phyloP scores from a whole-genome alignment of 2,888 invertebrate genomes.

The Bellardia pandia region DNA sequence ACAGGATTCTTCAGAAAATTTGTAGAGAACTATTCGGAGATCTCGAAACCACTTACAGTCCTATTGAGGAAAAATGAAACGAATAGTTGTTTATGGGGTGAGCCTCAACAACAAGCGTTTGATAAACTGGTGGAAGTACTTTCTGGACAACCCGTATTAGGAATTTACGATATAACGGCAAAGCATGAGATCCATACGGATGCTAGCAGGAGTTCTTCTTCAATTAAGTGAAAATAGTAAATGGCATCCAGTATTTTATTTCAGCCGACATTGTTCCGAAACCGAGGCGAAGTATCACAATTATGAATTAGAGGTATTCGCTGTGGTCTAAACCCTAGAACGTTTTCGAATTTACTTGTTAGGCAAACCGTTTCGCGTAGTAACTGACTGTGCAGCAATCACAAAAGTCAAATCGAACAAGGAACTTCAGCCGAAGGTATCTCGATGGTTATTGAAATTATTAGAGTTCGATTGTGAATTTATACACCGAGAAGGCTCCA shows the following conservation, averaged over 20 bases:
- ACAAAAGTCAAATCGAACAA: no score
- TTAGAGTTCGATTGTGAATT: no score
- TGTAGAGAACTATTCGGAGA: slow-evolving; percentile 62
- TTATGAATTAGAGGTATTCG: no score
- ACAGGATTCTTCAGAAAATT: slow-evolving; percentile 71
- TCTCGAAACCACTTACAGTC: slow-evolving; percentile 72
- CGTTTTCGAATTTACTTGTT: no score
- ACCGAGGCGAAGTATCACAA: no score
- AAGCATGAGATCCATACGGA: slow-evolving; percentile 39
- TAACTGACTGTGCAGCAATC: no score
- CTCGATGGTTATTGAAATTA: no score
- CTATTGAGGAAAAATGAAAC: slow-evolving; percentile 36
- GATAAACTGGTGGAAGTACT: slow-evolving; percentile 39
- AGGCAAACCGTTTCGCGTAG: no score
- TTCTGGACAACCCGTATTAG: slow-evolving; percentile 41
- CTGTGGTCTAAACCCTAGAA: no score
- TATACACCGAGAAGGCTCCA: no score
- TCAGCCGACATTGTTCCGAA: slow-evolving; percentile 3
- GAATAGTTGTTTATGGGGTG: slow-evolving; percentile 41
- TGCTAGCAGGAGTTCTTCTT: neutral
- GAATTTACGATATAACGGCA: slow-evolving; percentile 51
- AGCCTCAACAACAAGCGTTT: slow-evolving; percentile 45
- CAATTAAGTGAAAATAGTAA: neutral
- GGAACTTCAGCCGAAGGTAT: no score
- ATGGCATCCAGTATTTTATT: slow-evolving; percentile 14